These are phyloP conservation scores for Whitmania pigra DNA, from an alignment of 1,140 invertebrate species.

Conservation along the genomic window DNA sequence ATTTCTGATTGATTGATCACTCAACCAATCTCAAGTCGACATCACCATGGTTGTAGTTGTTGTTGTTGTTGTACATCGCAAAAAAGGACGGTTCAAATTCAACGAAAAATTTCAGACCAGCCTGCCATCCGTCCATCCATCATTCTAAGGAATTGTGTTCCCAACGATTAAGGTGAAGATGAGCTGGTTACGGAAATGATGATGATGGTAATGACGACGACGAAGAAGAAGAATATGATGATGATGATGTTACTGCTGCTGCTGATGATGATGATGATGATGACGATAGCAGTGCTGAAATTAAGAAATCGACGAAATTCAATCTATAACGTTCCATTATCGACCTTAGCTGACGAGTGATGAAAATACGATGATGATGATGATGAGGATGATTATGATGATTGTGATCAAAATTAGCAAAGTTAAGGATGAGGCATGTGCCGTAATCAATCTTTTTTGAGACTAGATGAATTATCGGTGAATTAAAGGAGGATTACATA, in stretches of 20 bases:
- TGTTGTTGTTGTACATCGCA: too few relatives aligned
- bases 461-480: too few relatives aligned
- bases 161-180: too few relatives aligned
- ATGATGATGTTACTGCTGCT: background rate
- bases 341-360: background rate
- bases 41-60: too few relatives aligned
- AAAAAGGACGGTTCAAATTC: too few relatives aligned
- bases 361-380: background rate
- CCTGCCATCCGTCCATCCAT: too few relatives aligned
- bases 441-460: too few relatives aligned
- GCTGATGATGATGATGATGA: slow-evolving; percentile 3
- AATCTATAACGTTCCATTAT: background rate
- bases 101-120: too few relatives aligned
- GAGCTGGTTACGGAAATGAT: background rate
- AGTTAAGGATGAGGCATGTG: background rate
- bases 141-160: too few relatives aligned
- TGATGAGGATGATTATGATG: background rate
- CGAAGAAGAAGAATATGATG: background rate
- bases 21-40: too few relatives aligned
- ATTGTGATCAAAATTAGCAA: background rate
- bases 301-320: background rate
- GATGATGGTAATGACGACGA: background rate
- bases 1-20: too few relatives aligned
- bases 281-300: background rate
- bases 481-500: too few relatives aligned